These are phyloP conservation scores for Diogma glabrata DNA, from an alignment of 2,888 invertebrate genomes.

Conservation along the genomic window DNA sequence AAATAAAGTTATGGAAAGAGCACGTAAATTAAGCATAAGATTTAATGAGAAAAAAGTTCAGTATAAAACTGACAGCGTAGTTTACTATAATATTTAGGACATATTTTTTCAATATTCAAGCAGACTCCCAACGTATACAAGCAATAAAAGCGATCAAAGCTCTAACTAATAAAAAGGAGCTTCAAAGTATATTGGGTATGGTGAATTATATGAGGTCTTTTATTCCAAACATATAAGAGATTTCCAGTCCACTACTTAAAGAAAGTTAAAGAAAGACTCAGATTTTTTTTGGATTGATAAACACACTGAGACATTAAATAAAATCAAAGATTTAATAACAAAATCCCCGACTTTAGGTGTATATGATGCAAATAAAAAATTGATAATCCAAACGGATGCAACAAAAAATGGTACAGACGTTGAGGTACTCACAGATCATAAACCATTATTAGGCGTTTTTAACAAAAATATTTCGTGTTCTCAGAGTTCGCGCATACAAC, in stretches of 20 bases:
- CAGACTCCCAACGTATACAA: conserved; percentile 4
- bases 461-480: too few species aligned
- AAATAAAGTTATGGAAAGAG: conserved; percentile 2
- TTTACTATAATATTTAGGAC: conserved; percentile 12
- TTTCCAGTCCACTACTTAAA: conserved; percentile 8
- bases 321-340: background rate
- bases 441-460: background rate
- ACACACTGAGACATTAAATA: background rate
- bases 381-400: too few species aligned
- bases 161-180: conserved; percentile 12
- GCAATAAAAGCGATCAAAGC: background rate
- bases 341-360: conserved; percentile 10
- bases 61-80: background rate
- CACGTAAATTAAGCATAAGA: conserved; percentile 9
- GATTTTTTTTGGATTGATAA: background rate
- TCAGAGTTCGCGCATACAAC: conserved; percentile 1
- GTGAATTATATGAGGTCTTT: conserved; percentile 13
- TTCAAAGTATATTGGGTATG: conserved; percentile 12
- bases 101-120: conserved; percentile 7
- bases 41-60: conserved; percentile 12
- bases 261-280: conserved; percentile 10
- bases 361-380: background rate
- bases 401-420: background rate
- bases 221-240: conserved; percentile 10
- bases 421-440: background rate